A percentile compares a stretch with the other conserved stretches of the same genome.
Evolutionary conservation across 2,888 invertebrate genomes (phyloP).

Genomic region (Limenitis camilla): DNA sequence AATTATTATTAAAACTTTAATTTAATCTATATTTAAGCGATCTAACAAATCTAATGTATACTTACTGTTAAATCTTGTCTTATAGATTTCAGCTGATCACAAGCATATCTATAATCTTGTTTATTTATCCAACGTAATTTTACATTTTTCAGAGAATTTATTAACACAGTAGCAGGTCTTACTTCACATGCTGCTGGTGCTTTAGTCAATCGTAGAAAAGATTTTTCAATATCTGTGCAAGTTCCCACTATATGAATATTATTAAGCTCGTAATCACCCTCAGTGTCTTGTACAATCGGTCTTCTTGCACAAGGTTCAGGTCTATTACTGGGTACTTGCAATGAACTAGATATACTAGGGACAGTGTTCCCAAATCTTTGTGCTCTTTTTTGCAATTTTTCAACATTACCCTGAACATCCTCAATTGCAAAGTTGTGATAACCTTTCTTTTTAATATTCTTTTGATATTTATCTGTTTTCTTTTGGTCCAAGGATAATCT

Average conservation of each 20-base stretch:
- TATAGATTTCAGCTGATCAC: conserved; percentile 98
- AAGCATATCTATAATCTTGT: conserved; percentile 96
- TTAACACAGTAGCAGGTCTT: conserved; percentile 90
- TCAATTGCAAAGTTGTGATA: conserved; percentile 80
- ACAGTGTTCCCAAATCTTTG: conserved; percentile 83
- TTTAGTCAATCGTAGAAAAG: conserved; percentile 95
- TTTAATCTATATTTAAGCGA: neutral
- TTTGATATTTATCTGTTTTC: conserved; percentile 61
- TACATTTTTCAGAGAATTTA: conserved; percentile 89
- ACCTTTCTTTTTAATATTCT: conserved; percentile 73
- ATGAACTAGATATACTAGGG: conserved; percentile 67
- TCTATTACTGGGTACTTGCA: conserved; percentile 48
- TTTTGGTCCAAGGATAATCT: conserved; percentile 68
- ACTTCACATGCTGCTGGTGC: conserved; percentile 95
- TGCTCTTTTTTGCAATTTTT: conserved; percentile 89
- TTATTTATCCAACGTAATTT: conserved; percentile 92
- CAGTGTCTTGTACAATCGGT: conserved; percentile 73
- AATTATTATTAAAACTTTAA: neutral
- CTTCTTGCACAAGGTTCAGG: conserved; percentile 46
- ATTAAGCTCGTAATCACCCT: conserved; percentile 86
- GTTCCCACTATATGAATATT: conserved; percentile 95
- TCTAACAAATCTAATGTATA: conserved; percentile 5
- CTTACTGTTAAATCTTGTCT: conserved; percentile 98
- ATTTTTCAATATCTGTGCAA: conserved; percentile 95
- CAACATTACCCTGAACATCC: conserved; percentile 82